These are phyloP conservation scores for Pan paniscus DNA, from an alignment of 2,113 vertebrate genomes.

Conservation along the genomic window DNA sequence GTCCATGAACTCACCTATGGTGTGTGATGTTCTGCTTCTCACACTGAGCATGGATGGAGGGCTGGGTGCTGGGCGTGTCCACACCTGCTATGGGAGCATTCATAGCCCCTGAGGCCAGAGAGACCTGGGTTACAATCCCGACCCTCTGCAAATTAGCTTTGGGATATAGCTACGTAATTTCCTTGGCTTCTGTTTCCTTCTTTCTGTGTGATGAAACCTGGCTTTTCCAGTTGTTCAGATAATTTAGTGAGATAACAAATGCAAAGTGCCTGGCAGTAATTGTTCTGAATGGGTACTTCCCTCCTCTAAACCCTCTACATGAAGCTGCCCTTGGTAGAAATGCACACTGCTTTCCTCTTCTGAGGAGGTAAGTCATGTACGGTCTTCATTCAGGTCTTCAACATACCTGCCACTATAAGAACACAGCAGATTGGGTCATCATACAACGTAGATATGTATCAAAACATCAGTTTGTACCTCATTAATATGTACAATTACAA, in stretches of 20 bases:
- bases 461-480: neutral
- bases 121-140: neutral
- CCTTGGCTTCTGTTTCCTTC: neutral
- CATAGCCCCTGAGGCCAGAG: neutral
- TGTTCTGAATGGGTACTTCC: neutral
- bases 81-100: neutral
- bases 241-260: accelerated
- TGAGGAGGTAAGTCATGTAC: neutral
- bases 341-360: neutral
- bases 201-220: neutral
- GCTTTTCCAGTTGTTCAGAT: neutral
- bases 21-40: accelerated
- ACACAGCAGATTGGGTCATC: neutral
- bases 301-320: neutral
- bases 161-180: neutral
- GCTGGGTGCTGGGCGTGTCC: accelerated
- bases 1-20: accelerated
- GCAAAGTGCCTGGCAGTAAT: neutral
- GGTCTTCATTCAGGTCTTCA: neutral
- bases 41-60: accelerated
- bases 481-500: neutral
- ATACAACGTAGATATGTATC: neutral
- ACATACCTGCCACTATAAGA: neutral
- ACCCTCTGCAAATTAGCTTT: neutral
- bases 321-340: neutral